Evolutionary conservation across 2,113 vertebrate genomes (phyloP).

Genomic region (Mus spicilegus): DNA sequence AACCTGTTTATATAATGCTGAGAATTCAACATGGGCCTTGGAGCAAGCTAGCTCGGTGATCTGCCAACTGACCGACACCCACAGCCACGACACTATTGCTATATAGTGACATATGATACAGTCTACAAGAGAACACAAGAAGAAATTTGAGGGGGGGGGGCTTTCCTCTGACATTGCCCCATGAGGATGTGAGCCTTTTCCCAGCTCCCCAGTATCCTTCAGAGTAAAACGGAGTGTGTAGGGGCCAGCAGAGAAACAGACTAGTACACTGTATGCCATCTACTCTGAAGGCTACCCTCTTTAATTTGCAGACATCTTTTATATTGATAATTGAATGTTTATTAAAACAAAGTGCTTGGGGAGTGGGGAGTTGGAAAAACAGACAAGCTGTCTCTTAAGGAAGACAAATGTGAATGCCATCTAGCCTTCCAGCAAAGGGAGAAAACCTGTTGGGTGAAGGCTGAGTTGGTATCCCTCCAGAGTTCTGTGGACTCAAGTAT

Average conservation of each 20-base stretch:
- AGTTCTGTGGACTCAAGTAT: neutral
- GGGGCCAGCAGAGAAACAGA: neutral
- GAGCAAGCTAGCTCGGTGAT: neutral
- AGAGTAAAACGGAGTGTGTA: neutral
- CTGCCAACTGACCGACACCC: neutral
- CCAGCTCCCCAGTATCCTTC: neutral
- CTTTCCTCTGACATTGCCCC: neutral
- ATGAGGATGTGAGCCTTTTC: neutral
- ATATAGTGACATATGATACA: neutral
- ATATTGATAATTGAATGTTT: slow-evolving; percentile 15
- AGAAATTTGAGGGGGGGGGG: neutral
- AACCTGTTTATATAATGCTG: neutral
- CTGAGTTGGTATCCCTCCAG: neutral
- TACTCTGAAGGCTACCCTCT: neutral
- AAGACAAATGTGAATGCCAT: neutral
- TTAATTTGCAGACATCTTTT: neutral
- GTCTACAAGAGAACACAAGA: neutral
- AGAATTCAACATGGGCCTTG: neutral
- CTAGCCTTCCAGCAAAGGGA: neutral
- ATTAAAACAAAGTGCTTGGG: slow-evolving; percentile 41
- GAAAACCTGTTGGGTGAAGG: neutral
- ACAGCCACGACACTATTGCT: neutral
- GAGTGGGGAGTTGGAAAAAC: slow-evolving; percentile 21
- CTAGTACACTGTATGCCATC: neutral
- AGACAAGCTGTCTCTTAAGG: slow-evolving; percentile 5